Percentiles rank a stretch among this genome's conserved stretches.
Conservation (phyloP, 1,140 invertebrate genomes). For the Drosophila chauvacae region DNA sequence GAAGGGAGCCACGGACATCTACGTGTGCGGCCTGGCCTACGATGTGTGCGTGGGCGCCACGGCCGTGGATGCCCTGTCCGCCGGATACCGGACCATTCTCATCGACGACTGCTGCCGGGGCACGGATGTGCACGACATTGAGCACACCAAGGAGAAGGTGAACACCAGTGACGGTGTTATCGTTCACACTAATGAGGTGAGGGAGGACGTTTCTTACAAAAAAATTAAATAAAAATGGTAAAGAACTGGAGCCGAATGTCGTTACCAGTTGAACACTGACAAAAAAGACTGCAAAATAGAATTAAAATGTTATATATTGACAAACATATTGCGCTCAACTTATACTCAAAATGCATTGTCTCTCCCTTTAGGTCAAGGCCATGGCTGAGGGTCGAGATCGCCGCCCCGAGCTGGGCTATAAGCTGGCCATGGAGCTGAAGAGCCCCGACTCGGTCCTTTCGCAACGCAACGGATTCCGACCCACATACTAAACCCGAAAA, state of each 20-base stretch:
- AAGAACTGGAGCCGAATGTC: too few species aligned
- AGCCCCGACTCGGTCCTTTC: conserved; percentile 85
- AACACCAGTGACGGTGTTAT: conserved; percentile 91
- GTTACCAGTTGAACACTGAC: neutral
- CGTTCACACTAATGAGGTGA: conserved; percentile 88
- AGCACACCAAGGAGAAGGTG: conserved; percentile 91
- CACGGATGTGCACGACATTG: conserved; percentile 93
- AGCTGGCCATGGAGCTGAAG: conserved; percentile 93
- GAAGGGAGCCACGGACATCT: conserved; percentile 95
- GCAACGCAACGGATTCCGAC: conserved; percentile 77
- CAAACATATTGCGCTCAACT: too few species aligned
- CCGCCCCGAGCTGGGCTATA: conserved; percentile 93
- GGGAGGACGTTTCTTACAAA: neutral
- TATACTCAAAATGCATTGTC: neutral
- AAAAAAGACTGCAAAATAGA: neutral
- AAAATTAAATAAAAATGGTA: neutral
- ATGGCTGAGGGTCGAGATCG: conserved; percentile 95
- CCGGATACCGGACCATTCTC: conserved; percentile 95
- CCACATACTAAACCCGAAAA: conserved; percentile 50
- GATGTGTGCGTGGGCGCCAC: conserved; percentile 98
- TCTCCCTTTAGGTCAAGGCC: conserved; percentile 87
- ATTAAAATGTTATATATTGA: too few species aligned
- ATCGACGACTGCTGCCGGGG: conserved; percentile 96
- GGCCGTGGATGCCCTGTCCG: conserved; percentile 92
- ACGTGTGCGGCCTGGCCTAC: conserved; percentile 97